Base-by-base conservation (phyloP, 92 coral and sea anemone species). In the Galaxea fascicularis region DNA sequence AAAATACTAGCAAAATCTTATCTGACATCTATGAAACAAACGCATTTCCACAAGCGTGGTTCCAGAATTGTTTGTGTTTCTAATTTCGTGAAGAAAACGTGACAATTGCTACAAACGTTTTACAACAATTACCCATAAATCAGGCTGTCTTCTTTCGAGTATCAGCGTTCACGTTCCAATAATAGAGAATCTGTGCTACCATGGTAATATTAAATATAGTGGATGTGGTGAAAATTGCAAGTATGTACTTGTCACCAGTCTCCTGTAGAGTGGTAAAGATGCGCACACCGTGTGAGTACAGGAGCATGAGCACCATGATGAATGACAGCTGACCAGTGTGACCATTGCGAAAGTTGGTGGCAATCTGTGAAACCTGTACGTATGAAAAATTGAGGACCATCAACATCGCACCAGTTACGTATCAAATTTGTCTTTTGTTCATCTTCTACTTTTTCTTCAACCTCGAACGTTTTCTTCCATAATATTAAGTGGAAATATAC, bases 311-410 rank as follows among this genome's bases (percentile, higher is more conserved):
- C 39, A 93, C 91, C 97, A 87, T 95, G 41, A 91, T 75, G 82
- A 90, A 90, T 17, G 98, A 95, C 71, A 95, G 87, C 71, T 95
- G 98, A 13, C 98, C 98, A 13, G 98, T 95, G 85, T 95, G 97
- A 2, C 98, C 98, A 60, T 91, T 91, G 44, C 95, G 91, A 51
- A 89, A 91, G 82, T 95, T 95, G 31, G 94, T 89, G 58, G 85
- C 82, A 31, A 90, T 94, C 87, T 95, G 98, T 30, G 92, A 92
- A 15, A 92, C 76, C 98, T 95, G 76, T 1, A 29, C 44, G 17
- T 21, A 29, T 54, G 20, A 66, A 10, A 31, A 46, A 29, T 57
- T 53, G 39, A 2, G 6, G 3, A 35, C 6, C 41, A 35, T 35
- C 41, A 35, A 35, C n/a, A n/a, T 11, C 44, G 30, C 47, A 66